A percentile compares a stretch with the other conserved stretches of the same genome.
phyloP scores from a whole-genome alignment of 1,140 invertebrate genomes.

The Agrypnia vestita region DNA sequence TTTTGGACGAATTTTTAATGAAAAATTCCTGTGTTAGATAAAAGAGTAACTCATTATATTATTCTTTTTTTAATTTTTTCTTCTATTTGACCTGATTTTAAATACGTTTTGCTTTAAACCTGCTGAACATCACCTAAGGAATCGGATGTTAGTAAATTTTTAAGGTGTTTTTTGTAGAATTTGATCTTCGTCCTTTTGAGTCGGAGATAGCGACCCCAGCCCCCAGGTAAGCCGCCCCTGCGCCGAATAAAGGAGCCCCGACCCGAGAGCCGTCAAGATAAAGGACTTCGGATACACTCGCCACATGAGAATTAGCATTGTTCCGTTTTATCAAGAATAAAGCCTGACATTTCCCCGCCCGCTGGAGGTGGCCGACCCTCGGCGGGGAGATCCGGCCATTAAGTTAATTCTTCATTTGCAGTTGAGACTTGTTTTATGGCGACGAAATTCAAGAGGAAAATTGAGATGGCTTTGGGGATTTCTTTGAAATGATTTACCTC shows the following conservation, averaged over 20 bases:
- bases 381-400: slow-evolving; percentile 19
- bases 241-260: neutral
- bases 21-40: no score
- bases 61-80: no score
- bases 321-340: slow-evolving; percentile 56
- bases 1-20: no score
- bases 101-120: no score
- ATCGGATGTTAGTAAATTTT: no score
- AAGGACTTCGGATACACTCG: slow-evolving; percentile 53
- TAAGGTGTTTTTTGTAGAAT: no score
- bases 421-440: slow-evolving; percentile 39
- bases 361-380: slow-evolving; percentile 3
- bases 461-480: slow-evolving; percentile 19
- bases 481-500: slow-evolving; percentile 9
- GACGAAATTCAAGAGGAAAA: slow-evolving; percentile 20
- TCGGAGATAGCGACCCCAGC: no score
- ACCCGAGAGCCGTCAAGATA: slow-evolving; percentile 49
- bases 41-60: no score
- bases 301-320: slow-evolving; percentile 57
- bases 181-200: no score
- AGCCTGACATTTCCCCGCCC: slow-evolving; percentile 50
- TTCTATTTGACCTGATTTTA: no score
- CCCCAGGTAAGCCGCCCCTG: slow-evolving; percentile 16
- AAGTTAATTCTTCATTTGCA: slow-evolving; percentile 49
- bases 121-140: no score